Evolutionary conservation across 2,888 invertebrate genomes (phyloP).

Genomic region (Beris chalybata): DNA sequence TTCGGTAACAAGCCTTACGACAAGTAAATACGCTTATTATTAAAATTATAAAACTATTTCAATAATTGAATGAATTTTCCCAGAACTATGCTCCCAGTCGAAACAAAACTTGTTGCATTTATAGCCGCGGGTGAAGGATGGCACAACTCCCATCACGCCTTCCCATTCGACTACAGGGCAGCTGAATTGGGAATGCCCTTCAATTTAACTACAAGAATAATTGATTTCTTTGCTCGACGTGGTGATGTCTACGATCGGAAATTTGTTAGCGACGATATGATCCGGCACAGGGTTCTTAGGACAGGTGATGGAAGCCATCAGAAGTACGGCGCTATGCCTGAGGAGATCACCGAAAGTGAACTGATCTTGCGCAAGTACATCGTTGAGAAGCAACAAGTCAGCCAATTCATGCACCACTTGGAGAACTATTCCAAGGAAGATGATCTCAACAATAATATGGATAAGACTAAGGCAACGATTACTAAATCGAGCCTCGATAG

Average conservation of each 20-base stretch:
- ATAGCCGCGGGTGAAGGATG: conserved; percentile 80
- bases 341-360: conserved; percentile 28
- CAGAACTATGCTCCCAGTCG: conserved; percentile 72
- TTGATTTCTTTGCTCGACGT: conserved; percentile 65
- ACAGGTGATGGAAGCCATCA: conserved; percentile 70
- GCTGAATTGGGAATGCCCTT: conserved; percentile 68
- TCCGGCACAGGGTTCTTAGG: conserved; percentile 61
- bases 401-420: conserved; percentile 40
- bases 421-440: conserved; percentile 40
- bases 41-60: conserved; percentile 2
- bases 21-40: conserved; percentile 52
- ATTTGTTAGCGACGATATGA: conserved; percentile 46
- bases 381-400: conserved; percentile 42
- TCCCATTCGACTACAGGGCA: conserved; percentile 87
- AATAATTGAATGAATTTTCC: conserved; percentile 26
- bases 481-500: conserved; percentile 14
- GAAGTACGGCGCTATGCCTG: conserved; percentile 51
- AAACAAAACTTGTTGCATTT: conserved; percentile 70
- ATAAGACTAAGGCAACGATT: not conserved
- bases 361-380: conserved; percentile 42
- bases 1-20: conserved; percentile 72
- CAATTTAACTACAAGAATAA: conserved; percentile 66
- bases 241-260: conserved; percentile 60
- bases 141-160: conserved; percentile 90
- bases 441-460: conserved; percentile 41